These are phyloP conservation scores for Drosophila mayri DNA, from an alignment of 1,140 invertebrate species.

Conservation along the genomic window DNA sequence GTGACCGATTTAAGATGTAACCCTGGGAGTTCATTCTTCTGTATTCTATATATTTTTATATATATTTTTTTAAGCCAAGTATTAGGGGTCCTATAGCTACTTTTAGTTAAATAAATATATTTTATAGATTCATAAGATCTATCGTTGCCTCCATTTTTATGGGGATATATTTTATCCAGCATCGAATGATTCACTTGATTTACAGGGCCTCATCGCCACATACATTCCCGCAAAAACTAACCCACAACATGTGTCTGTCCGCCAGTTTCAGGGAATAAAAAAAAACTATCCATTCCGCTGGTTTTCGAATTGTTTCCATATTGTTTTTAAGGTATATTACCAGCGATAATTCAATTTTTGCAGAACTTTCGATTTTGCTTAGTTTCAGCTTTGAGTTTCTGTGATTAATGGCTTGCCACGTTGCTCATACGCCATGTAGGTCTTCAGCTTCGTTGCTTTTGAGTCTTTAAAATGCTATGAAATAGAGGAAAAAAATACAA, in stretches of 20 bases:
- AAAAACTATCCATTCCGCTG: conserved; percentile 10
- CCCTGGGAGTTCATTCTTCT: neutral
- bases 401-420: conserved; percentile 19
- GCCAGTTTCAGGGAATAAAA: conserved; percentile 1
- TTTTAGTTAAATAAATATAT: neutral
- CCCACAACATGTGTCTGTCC: conserved; percentile 21
- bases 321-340: conserved; percentile 18
- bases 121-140: neutral
- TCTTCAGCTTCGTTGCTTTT: conserved; percentile 5
- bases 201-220: neutral
- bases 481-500: neutral
- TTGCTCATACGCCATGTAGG: conserved; percentile 26
- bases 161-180: conserved; percentile 14
- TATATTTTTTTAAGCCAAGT: neutral
- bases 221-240: conserved; percentile 20
- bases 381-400: neutral
- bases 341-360: conserved; percentile 11
- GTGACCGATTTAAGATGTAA: neutral
- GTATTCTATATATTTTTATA: neutral
- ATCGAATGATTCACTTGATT: conserved; percentile 20
- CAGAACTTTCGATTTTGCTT: conserved; percentile 5
- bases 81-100: neutral
- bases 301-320: neutral
- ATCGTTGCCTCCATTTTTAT: conserved; percentile 22
- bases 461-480: conserved; percentile 22